Percentiles rank a stretch among this genome's conserved stretches.
Evolutionary conservation across 2,888 invertebrate species (phyloP).

Genomic region (Caenorhabditis sp.): DNA sequence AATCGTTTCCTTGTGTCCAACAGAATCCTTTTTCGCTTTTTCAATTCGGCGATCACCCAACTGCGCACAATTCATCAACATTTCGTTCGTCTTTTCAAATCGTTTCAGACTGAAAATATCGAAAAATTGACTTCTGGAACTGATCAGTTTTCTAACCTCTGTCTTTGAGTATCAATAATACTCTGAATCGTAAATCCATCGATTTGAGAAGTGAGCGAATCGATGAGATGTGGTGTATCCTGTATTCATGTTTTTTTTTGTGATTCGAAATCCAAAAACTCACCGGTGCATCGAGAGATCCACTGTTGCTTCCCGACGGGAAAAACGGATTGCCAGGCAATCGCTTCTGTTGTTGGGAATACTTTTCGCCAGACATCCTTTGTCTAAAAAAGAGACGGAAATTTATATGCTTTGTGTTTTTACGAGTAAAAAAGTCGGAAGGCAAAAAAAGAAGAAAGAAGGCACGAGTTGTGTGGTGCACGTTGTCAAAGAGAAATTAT

Average conservation of each 20-base stretch:
- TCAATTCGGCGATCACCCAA: conserved; percentile 93
- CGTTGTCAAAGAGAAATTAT: conserved; percentile 21
- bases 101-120: conserved; percentile 87
- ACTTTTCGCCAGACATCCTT: conserved; percentile 12
- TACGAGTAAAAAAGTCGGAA: neutral
- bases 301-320: conserved; percentile 44
- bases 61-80: conserved; percentile 96
- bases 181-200: conserved; percentile 78
- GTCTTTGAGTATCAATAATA: conserved; percentile 78
- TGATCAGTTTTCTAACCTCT: conserved; percentile 69
- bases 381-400: conserved; percentile 2
- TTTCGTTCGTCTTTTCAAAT: conserved; percentile 99
- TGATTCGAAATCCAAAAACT: neutral
- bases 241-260: conserved; percentile 7
- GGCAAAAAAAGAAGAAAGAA: conserved; percentile 5
- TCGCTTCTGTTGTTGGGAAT: conserved; percentile 8
- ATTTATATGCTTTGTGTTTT: neutral
- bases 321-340: conserved; percentile 59
- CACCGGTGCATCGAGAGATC: conserved; percentile 36
- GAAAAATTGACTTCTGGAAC: neutral
- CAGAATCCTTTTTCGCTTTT: conserved; percentile 92
- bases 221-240: conserved; percentile 69
- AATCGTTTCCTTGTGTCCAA: conserved; percentile 91
- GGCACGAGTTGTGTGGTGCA: conserved; percentile 9
- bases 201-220: conserved; percentile 74